A percentile compares a stretch with the other conserved stretches of the same genome.
phyloP scores from a whole-genome alignment of 2,888 invertebrate genomes.

The Drosophila neonasuta region DNA sequence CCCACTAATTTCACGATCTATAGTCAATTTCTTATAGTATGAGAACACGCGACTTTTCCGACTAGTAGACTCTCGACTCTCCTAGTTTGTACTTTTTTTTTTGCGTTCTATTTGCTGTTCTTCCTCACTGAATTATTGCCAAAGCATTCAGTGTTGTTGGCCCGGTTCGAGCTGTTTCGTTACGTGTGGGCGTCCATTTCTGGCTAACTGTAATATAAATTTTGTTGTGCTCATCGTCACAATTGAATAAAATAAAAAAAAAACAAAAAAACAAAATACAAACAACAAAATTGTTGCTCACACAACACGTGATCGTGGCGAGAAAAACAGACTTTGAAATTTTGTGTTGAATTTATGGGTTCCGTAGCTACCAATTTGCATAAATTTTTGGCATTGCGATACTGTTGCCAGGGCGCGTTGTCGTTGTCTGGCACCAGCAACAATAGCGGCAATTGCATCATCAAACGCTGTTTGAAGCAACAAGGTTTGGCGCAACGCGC shows the following conservation, averaged over 20 bases:
- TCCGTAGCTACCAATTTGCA: slow-evolving; percentile 29
- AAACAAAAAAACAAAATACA: slow-evolving; percentile 4
- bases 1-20: slow-evolving; percentile 7
- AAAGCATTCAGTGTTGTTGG: slow-evolving; percentile 34
- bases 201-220: slow-evolving; percentile 34
- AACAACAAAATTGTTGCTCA: neutral
- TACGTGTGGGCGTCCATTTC: slow-evolving; percentile 50
- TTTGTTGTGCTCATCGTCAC: slow-evolving; percentile 14
- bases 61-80: neutral
- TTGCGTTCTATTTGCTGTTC: slow-evolving; percentile 11
- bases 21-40: slow-evolving; percentile 7
- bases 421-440: neutral
- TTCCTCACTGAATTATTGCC: slow-evolving; percentile 33
- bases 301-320: slow-evolving; percentile 50
- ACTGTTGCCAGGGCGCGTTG: slow-evolving; percentile 23
- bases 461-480: slow-evolving; percentile 29
- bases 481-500: slow-evolving; percentile 16
- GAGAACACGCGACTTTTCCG: slow-evolving; percentile 38
- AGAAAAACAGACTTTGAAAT: slow-evolving; percentile 10
- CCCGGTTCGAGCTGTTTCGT: slow-evolving; percentile 28
- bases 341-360: slow-evolving; percentile 42
- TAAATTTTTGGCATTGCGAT: slow-evolving; percentile 37
- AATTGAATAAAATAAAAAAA: slow-evolving; percentile 21
- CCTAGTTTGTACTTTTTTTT: neutral
- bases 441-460: slow-evolving; percentile 37